Percentiles rank a stretch among this genome's conserved stretches.
Evolutionary conservation across 2,113 vertebrate genomes (phyloP).

Genomic region (Percina caprodes): DNA sequence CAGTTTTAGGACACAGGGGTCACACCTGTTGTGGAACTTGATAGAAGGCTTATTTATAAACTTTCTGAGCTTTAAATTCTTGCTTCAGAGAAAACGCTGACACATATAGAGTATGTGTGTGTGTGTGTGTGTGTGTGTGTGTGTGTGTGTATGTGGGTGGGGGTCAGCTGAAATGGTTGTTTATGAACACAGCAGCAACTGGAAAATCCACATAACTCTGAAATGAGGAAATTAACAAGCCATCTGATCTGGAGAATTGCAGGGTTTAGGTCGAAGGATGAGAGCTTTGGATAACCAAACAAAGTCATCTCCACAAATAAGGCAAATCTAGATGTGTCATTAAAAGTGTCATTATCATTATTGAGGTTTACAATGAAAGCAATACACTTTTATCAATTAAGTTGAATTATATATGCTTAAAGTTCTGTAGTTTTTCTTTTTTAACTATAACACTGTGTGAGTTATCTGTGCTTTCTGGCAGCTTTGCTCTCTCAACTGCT

Average conservation of each 20-base stretch:
- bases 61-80: slow-evolving; percentile 98
- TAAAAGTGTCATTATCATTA: slow-evolving; percentile 22
- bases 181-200: slow-evolving; percentile 96
- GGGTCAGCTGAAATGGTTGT: slow-evolving; percentile 93
- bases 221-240: slow-evolving; percentile 95
- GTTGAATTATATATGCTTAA: slow-evolving; percentile 9
- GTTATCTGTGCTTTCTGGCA: slow-evolving; percentile 39
- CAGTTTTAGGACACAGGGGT: slow-evolving; percentile 99
- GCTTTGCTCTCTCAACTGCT: slow-evolving; percentile 12
- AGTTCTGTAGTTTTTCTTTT: slow-evolving; percentile 26
- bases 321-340: slow-evolving; percentile 10
- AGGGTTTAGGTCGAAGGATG: slow-evolving; percentile 31
- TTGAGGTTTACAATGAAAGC: slow-evolving; percentile 5
- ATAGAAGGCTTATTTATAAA: slow-evolving; percentile 99
- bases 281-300: slow-evolving; percentile 27
- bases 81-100: slow-evolving; percentile 95
- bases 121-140: too few species aligned
- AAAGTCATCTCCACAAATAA: background rate
- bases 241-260: slow-evolving; percentile 81
- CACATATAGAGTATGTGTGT: slow-evolving; percentile 84
- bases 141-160: slow-evolving; percentile 36
- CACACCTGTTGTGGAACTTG: slow-evolving; percentile 99
- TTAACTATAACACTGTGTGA: slow-evolving; percentile 5
- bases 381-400: slow-evolving; percentile 20
- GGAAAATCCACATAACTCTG: slow-evolving; percentile 93